Evolutionary conservation across 2,888 invertebrate species (phyloP), one percentile per base, ranked within the genome.

Genomic region (Caenorhabditis virilis): DNA sequence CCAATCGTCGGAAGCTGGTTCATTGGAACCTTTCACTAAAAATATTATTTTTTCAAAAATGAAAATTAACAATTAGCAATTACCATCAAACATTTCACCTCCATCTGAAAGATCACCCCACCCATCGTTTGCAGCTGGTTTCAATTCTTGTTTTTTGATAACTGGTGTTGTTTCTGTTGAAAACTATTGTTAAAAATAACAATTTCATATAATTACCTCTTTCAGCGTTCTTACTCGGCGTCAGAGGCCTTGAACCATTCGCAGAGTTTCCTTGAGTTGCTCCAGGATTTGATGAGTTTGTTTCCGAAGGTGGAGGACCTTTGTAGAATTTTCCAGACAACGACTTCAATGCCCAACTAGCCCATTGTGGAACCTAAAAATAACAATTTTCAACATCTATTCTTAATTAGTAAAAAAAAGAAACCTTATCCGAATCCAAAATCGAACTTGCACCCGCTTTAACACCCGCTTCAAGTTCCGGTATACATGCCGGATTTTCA

Each of bases 401-500:
- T n/a, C n/a, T n/a, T n/a, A n/a, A n/a, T n/a, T n/a, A n/a, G n/a
- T n/a, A n/a, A n/a, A n/a, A n/a, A n/a, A n/a, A n/a, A n/a, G n/a
- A n/a, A n/a, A 73, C 75, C 64, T 75, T 82, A 39, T 82, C 82
- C 39, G 69, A 63, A 50, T 72, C 69, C 39, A 82, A 58, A 23
- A 82, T 54, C 1, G 78, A 77, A 35, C 71, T 72, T 7, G 80
- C 79, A 18, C 82, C 82, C 15, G 80, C 80, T 47, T 77, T 78
- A 6, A 82, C 82, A 42, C 77, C 74, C 1, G 82, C 79, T 57
- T 82, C 86, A 74, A 85, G 77, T 49, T 86, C 86, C 36, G 83
- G 82, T 33, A 82, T 79, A 13, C 84, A 43, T 26, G 85, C 85
- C 20, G 86, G 86, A 74, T 86, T 83, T 69, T 87, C 86, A 26